Percentiles rank a stretch among this genome's conserved stretches.
Evolutionary conservation across 2,888 invertebrate species (phyloP).

Genomic region (Smittia aterrima): DNA sequence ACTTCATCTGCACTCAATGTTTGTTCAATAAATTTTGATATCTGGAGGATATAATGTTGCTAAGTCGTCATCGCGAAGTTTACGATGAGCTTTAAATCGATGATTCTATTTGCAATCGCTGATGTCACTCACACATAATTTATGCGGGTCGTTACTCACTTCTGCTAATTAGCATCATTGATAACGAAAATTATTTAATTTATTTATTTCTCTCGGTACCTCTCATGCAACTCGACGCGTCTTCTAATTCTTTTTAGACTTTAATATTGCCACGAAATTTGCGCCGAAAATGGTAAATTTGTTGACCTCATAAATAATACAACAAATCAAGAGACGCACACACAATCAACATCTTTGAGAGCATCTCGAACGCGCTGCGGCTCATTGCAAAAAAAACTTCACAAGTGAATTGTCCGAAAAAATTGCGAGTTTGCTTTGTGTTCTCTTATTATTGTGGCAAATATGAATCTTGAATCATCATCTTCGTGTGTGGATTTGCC

Average conservation of each 20-base stretch:
- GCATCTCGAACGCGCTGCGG: not conserved
- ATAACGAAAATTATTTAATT: not conserved
- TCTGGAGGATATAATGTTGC: no score
- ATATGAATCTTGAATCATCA: conserved; percentile 11
- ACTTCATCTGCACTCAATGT: no score
- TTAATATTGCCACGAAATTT: not conserved
- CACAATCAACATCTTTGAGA: not conserved
- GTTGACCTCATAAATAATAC: conserved; percentile 11
- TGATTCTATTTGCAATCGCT: no score
- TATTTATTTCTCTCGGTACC: not conserved
- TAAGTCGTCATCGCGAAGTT: no score
- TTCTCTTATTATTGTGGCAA: not conserved
- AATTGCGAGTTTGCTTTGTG: not conserved
- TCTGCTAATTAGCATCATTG: not conserved
- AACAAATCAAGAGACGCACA: conserved; percentile 11
- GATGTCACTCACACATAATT: no score
- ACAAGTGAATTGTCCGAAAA: conserved; percentile 4
- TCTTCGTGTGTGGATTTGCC: conserved; percentile 7
- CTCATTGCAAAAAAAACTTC: not conserved
- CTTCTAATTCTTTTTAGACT: not conserved
- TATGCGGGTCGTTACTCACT: not conserved
- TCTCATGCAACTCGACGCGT: not conserved
- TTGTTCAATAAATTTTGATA: no score
- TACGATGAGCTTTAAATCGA: no score
- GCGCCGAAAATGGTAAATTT: not conserved